These are phyloP conservation scores for Tamias sibiricus DNA, from an alignment of 2,113 vertebrate species.

Conservation along the genomic window DNA sequence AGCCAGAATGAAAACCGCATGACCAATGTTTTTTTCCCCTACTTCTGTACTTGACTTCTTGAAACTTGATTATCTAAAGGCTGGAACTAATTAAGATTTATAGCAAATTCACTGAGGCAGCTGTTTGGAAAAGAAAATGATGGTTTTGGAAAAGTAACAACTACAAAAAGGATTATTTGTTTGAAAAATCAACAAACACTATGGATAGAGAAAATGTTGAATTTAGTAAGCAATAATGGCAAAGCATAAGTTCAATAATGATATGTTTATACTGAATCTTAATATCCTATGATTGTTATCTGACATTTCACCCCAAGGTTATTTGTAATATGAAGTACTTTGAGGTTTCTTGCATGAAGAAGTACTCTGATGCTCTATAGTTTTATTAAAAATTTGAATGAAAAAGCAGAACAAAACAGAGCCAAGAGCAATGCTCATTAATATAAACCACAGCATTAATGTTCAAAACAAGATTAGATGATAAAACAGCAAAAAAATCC, in stretches of 20 bases:
- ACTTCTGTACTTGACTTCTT: background rate
- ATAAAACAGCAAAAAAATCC: background rate
- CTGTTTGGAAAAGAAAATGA: constrained; percentile 56
- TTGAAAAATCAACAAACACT: constrained; percentile 5
- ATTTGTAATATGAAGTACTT: constrained; percentile 37
- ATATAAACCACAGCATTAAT: constrained; percentile 16
- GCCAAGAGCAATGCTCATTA: constrained; percentile 51
- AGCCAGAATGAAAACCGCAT: background rate
- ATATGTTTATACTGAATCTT: background rate
- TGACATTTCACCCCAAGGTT: constrained; percentile 45
- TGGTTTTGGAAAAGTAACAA: constrained; percentile 24
- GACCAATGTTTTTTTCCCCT: background rate
- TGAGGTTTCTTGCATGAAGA: constrained; percentile 45
- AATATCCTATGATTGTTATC: constrained; percentile 45
- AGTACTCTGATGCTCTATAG: background rate
- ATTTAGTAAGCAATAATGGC: background rate
- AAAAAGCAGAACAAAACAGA: constrained; percentile 53
- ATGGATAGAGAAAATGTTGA: background rate
- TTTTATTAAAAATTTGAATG: constrained; percentile 63
- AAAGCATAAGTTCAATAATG: constrained; percentile 15
- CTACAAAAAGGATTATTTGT: constrained; percentile 16
- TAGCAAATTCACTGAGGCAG: constrained; percentile 42
- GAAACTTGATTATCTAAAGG: constrained; percentile 49
- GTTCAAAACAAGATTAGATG: constrained; percentile 49
- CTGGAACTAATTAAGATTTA: constrained; percentile 70